These are phyloP conservation scores for Porites cylindrica DNA, from an alignment of 92 coral and sea anemone species.

Conservation along the genomic window DNA sequence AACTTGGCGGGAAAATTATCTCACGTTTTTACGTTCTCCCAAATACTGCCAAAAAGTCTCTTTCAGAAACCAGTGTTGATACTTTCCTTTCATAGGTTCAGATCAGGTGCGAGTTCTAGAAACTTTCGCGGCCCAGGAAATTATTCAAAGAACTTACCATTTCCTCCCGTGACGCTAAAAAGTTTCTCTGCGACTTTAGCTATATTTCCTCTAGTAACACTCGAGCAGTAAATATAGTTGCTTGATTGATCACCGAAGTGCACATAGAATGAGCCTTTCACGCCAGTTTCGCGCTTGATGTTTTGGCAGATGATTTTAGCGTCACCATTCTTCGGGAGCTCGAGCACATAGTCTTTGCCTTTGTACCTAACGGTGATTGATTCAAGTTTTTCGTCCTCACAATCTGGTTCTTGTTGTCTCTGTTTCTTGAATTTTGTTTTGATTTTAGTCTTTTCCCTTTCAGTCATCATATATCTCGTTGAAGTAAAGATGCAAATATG, in stretches of 20 bases:
- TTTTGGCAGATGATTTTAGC: slow-evolving; percentile 58
- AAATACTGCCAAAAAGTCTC: too few species aligned
- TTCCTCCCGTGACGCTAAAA: slow-evolving; percentile 85
- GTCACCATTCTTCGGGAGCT: slow-evolving; percentile 71
- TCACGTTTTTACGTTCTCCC: too few species aligned
- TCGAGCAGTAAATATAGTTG: slow-evolving; percentile 79
- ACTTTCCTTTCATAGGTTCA: too few species aligned
- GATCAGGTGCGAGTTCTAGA: too few species aligned
- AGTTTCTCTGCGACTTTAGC: slow-evolving; percentile 64
- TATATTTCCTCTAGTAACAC: slow-evolving; percentile 73
- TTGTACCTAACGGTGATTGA: slow-evolving; percentile 62
- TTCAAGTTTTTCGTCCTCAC: slow-evolving; percentile 36
- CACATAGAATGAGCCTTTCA: slow-evolving; percentile 83
- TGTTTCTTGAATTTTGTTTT: slow-evolving; percentile 4
- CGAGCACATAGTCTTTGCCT: slow-evolving; percentile 56
- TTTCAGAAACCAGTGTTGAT: too few species aligned
- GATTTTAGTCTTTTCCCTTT: not conserved
- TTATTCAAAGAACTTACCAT: slow-evolving; percentile 58
- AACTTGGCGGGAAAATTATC: too few species aligned
- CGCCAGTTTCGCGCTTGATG: slow-evolving; percentile 74
- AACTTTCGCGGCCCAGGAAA: too few species aligned
- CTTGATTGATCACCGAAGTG: slow-evolving; percentile 65
- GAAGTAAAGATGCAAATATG: too few species aligned
- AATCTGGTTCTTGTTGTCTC: not conserved
- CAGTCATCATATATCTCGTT: too few species aligned